These are phyloP conservation scores for Burhinus oedicnemus DNA, from an alignment of 2,113 vertebrate genomes.

Conservation along the genomic window DNA sequence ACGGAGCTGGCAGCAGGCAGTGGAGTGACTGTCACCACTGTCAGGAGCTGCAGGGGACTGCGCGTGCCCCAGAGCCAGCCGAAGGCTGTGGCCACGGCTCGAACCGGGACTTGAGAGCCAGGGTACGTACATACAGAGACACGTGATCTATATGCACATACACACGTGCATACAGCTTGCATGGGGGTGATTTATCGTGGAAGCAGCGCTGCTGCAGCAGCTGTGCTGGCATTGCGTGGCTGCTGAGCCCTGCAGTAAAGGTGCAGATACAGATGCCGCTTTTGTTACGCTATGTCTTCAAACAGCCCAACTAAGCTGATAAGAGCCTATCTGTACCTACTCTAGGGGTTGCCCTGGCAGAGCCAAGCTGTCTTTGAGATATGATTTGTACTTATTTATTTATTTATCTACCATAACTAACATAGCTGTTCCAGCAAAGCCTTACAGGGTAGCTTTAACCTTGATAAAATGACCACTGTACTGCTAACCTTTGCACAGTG, in stretches of 20 bases:
- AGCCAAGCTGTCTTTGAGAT: background rate
- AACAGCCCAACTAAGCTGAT: background rate
- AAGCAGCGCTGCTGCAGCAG: background rate
- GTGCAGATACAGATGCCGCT: background rate
- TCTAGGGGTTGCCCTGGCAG: background rate
- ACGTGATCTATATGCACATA: fast-evolving
- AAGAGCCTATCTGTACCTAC: background rate
- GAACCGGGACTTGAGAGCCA: background rate
- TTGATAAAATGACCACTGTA: background rate
- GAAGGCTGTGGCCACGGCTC: background rate
- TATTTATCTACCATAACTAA: background rate
- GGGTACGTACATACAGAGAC: background rate
- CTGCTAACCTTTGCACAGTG: background rate
- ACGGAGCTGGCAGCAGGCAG: background rate
- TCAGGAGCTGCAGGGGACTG: background rate
- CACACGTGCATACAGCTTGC: too few relatives aligned
- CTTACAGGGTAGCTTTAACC: background rate
- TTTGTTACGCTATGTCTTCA: background rate
- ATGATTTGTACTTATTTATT: background rate
- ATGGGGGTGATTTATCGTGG: fast-evolving
- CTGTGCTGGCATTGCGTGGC: background rate
- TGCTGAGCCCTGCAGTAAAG: background rate
- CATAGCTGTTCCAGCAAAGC: background rate
- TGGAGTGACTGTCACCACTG: background rate
- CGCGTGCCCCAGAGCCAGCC: fast-evolving